These are phyloP conservation scores for Aldabrachelys gigantea DNA, from an alignment of 2,113 vertebrate species.

Conservation along the genomic window DNA sequence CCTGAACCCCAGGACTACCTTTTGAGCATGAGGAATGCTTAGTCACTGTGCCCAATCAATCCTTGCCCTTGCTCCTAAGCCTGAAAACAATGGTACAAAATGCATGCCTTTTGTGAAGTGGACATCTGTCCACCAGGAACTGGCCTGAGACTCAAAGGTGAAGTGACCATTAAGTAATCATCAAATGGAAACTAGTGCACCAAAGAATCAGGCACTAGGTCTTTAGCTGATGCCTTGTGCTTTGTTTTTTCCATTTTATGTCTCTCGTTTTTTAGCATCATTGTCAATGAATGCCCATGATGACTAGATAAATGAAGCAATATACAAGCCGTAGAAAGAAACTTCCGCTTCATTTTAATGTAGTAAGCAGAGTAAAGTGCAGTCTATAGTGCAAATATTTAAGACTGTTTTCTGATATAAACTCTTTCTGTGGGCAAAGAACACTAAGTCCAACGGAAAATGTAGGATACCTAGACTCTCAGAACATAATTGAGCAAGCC, in stretches of 20 bases:
- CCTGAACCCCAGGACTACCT: neutral
- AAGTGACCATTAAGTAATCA: fast-evolving
- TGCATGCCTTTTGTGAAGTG: fast-evolving
- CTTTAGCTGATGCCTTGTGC: neutral
- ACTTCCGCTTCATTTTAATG: too few relatives aligned
- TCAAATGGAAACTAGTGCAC: fast-evolving
- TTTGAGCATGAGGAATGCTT: neutral
- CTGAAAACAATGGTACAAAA: fast-evolving
- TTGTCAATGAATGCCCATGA: too few relatives aligned
- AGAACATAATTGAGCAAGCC: neutral
- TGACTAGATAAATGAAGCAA: neutral
- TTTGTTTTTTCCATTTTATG: neutral
- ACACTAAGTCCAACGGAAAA: neutral
- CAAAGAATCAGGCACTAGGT: fast-evolving
- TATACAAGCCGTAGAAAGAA: fast-evolving
- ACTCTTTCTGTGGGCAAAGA: neutral
- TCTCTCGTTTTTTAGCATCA: too few relatives aligned
- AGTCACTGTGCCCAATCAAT: neutral
- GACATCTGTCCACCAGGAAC: fast-evolving
- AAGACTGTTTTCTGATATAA: too few relatives aligned
- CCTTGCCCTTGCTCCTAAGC: neutral
- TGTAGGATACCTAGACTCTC: neutral
- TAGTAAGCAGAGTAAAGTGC: too few relatives aligned
- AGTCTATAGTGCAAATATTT: too few relatives aligned
- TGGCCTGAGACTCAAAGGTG: fast-evolving